Conservation (phyloP, 1,140 invertebrate species). For the Drosophila ficusphila region DNA sequence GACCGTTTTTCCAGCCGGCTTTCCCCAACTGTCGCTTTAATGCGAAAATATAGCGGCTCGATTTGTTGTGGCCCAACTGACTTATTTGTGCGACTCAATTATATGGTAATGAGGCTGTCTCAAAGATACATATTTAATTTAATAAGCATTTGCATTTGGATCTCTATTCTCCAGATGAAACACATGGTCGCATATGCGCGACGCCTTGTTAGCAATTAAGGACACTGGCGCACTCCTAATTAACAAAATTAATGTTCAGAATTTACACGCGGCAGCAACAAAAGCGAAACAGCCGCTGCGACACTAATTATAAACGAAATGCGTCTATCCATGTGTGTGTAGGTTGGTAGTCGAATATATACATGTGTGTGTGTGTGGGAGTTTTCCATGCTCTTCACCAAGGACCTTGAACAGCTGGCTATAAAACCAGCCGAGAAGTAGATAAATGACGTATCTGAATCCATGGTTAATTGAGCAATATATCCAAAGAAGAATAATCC, state of each 20-base stretch:
- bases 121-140: constrained; percentile 73
- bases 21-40: constrained; percentile 8
- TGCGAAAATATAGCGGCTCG: constrained; percentile 8
- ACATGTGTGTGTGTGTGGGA: constrained; percentile 2
- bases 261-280: constrained; percentile 68
- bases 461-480: constrained; percentile 33
- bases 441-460: constrained; percentile 15
- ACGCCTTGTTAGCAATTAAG: constrained; percentile 75
- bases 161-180: constrained; percentile 30
- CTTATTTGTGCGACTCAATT: constrained; percentile 35
- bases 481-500: neutral
- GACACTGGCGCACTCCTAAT: constrained; percentile 75
- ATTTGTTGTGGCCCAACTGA: neutral
- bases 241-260: constrained; percentile 78
- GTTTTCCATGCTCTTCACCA: constrained; percentile 1
- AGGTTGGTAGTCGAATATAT: neutral
- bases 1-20: neutral
- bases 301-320: constrained; percentile 80
- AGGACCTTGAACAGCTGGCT: constrained; percentile 31
- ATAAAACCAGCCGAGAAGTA: constrained; percentile 5
- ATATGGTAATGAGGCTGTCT: constrained; percentile 32
- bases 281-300: constrained; percentile 77
- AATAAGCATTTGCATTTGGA: constrained; percentile 71
- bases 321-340: constrained; percentile 15
- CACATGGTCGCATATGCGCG: constrained; percentile 69